These are phyloP conservation scores for Ochropacha duplaris DNA, from an alignment of 2,888 invertebrate genomes.

Conservation along the genomic window DNA sequence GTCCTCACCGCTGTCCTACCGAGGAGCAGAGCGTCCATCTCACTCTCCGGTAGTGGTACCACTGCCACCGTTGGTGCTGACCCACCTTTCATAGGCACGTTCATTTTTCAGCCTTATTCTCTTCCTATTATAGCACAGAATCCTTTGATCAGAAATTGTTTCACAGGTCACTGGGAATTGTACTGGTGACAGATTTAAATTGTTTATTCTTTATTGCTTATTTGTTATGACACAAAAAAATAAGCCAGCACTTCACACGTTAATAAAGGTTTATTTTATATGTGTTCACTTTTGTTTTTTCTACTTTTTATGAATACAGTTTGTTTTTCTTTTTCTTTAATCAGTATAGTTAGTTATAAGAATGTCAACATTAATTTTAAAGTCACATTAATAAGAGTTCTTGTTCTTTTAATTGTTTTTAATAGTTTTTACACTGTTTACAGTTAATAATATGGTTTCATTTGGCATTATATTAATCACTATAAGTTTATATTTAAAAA, in stretches of 20 bases:
- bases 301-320: too few species aligned
- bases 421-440: background rate
- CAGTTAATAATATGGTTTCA: background rate
- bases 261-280: background rate
- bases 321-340: too few species aligned
- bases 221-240: background rate
- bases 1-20: constrained; percentile 91
- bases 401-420: background rate
- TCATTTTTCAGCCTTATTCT: constrained; percentile 46
- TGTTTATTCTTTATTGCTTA: background rate
- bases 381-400: too few species aligned
- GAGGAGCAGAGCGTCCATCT: constrained; percentile 90
- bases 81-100: constrained; percentile 65
- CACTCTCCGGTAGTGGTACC: constrained; percentile 86
- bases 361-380: background rate
- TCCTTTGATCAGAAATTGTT: background rate
- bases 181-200: background rate
- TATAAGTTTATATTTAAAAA: background rate
- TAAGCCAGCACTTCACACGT: background rate
- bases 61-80: constrained; percentile 83
- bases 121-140: background rate
- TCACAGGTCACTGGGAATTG: background rate
- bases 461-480: background rate
- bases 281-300: background rate
- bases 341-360: background rate